Evolutionary conservation across 2,113 vertebrate genomes (phyloP).

Genomic region (Irena cyanogastra): DNA sequence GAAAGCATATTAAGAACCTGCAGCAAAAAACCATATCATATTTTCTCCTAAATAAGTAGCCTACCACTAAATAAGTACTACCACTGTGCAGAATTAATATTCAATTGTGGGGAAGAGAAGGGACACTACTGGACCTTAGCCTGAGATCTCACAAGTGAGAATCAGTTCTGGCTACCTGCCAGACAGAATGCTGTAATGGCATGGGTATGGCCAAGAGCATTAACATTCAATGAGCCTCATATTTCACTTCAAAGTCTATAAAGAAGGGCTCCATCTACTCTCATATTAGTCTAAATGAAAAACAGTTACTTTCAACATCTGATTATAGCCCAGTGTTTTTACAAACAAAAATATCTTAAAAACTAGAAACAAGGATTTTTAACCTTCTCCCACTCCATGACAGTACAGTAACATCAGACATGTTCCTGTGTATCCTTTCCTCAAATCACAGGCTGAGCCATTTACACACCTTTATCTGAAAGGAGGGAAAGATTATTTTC

Average conservation of each 20-base stretch:
- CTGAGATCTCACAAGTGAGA: neutral
- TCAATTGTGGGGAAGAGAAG: neutral
- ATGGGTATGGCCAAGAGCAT: accelerated
- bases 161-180: neutral
- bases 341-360: neutral
- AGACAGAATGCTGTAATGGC: accelerated
- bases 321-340: neutral
- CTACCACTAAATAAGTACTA: neutral
- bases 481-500: neutral
- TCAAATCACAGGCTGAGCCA: neutral
- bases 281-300: neutral
- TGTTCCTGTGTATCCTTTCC: neutral
- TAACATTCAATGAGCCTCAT: accelerated
- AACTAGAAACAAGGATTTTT: neutral
- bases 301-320: neutral
- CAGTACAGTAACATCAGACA: neutral
- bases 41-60: neutral
- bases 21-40: accelerated
- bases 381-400: neutral
- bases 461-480: neutral
- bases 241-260: neutral
- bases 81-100: neutral
- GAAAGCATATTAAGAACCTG: neutral
- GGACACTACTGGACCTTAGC: neutral
- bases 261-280: neutral